A percentile compares a stretch with the other conserved stretches of the same genome.
Evolutionary conservation across 2,797 vertebrate species (phyloP).

Genomic region (Erethizon dorsatum): DNA sequence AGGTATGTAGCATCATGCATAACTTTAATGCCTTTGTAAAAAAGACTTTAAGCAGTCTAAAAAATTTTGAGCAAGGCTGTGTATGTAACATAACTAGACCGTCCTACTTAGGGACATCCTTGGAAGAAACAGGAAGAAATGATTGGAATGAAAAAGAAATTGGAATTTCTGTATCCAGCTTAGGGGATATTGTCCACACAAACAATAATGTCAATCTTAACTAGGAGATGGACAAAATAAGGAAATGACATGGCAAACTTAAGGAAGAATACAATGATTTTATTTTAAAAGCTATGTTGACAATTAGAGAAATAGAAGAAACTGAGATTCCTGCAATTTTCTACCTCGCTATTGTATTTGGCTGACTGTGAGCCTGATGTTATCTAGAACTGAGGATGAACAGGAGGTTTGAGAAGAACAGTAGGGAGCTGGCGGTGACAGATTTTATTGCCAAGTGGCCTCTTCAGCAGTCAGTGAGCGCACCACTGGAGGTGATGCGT

Average conservation of each 20-base stretch:
- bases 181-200: background rate
- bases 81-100: background rate
- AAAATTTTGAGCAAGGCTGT: background rate
- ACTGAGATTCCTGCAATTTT: background rate
- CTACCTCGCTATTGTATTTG: background rate
- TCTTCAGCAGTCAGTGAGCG: background rate
- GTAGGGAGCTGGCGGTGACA: background rate
- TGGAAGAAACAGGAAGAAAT: background rate
- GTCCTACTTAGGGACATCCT: background rate
- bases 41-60: background rate
- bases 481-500: background rate
- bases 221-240: background rate
- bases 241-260: background rate
- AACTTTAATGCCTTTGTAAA: background rate
- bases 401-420: background rate
- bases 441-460: background rate
- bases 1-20: background rate
- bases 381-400: background rate
- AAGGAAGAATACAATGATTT: background rate
- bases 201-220: background rate
- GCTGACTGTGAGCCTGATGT: background rate
- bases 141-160: background rate
- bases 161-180: background rate
- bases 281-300: background rate
- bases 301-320: background rate